phyloP scores from a whole-genome alignment of 2,113 vertebrate species.

The Arvicanthis niloticus region DNA sequence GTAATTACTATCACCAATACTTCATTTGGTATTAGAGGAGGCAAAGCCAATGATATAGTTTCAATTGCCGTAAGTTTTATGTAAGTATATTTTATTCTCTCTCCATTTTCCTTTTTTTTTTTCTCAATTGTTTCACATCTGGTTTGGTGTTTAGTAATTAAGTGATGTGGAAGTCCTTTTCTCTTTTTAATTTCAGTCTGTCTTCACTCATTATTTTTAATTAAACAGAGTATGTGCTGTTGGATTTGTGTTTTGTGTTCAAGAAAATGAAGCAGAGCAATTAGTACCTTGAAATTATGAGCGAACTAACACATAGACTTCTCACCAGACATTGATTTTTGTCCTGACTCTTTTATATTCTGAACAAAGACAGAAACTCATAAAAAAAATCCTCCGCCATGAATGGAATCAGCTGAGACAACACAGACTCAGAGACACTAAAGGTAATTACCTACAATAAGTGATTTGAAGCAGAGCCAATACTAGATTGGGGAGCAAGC shows the following conservation, averaged over 20 bases:
- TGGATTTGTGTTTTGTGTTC: conserved; percentile 73
- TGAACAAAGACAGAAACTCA: conserved; percentile 44
- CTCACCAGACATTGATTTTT: conserved; percentile 50
- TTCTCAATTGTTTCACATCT: not conserved
- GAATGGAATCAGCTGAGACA: conserved; percentile 66
- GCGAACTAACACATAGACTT: conserved; percentile 18
- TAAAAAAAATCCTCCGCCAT: conserved; percentile 22
- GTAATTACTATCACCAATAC: not conserved
- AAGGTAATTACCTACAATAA: conserved; percentile 81
- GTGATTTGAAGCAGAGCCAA: conserved; percentile 77
- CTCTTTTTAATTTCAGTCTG: conserved; percentile 48
- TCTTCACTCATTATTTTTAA: conserved; percentile 69
- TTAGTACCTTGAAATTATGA: conserved; percentile 72
- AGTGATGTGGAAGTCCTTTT: not conserved
- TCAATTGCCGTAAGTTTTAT: not conserved
- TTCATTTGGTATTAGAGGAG: not conserved
- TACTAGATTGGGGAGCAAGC: conserved; percentile 77
- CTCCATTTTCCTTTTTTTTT: not conserved
- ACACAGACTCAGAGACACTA: conserved; percentile 72
- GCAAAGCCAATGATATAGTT: not conserved
- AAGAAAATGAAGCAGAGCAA: conserved; percentile 62
- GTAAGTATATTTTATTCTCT: not conserved
- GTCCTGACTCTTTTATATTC: conserved; percentile 59
- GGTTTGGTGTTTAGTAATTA: conserved; percentile 16
- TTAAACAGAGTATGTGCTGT: conserved; percentile 53